phyloP scores from a whole-genome alignment of 1,140 invertebrate genomes.

The Microplitis mediator region DNA sequence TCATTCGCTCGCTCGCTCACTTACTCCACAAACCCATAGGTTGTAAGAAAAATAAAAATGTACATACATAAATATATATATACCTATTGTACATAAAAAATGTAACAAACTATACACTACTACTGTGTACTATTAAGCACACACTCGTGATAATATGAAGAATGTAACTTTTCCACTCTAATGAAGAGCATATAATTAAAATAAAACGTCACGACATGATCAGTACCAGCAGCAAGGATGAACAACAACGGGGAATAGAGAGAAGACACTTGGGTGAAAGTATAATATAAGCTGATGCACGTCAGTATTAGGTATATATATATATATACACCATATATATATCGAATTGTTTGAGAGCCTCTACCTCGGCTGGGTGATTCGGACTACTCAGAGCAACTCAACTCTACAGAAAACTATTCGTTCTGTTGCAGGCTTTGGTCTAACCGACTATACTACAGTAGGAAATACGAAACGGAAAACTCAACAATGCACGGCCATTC shows the following conservation, averaged over 20 bases:
- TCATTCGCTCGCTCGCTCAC: neutral
- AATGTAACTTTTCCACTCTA: no score
- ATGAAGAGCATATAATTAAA: neutral
- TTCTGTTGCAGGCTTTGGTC: neutral
- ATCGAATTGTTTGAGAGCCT: constrained; percentile 22
- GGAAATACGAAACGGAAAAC: neutral
- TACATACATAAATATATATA: no score
- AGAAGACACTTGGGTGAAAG: constrained; percentile 24
- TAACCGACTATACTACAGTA: constrained; percentile 9
- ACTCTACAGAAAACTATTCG: neutral
- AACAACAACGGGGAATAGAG: neutral
- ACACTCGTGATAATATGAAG: no score
- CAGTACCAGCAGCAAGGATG: neutral
- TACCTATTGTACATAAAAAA: no score
- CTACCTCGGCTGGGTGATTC: constrained; percentile 15
- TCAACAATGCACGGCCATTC: constrained; percentile 46
- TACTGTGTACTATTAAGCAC: no score
- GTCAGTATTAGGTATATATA: constrained; percentile 13
- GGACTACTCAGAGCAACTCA: neutral
- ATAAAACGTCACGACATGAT: neutral
- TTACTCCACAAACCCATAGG: neutral
- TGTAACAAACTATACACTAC: no score
- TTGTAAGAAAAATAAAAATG: neutral
- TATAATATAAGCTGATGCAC: constrained; percentile 13
- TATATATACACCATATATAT: neutral